Percentiles rank a stretch among this genome's conserved stretches.
Conservation (phyloP, 2,113 vertebrate species). For the Hypomesus transpacificus region DNA sequence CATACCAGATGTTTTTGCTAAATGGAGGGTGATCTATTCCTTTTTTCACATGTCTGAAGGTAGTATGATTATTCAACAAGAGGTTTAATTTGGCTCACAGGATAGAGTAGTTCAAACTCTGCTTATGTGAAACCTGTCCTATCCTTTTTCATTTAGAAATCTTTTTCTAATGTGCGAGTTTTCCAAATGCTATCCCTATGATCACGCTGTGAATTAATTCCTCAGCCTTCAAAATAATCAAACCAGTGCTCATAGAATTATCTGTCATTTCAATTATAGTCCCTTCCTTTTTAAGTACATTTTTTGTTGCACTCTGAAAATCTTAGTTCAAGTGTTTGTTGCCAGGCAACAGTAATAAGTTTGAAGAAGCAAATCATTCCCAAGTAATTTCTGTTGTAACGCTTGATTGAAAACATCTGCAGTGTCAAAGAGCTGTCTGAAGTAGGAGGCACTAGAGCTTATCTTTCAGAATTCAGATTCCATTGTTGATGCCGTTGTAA, state of each 20-base stretch:
- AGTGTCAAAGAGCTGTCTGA: slow-evolving; percentile 31
- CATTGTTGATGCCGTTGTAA: neutral
- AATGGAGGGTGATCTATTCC: too few species aligned
- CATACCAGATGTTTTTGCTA: too few species aligned
- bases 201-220: slow-evolving; percentile 26
- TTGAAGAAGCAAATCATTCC: slow-evolving; percentile 60
- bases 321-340: slow-evolving; percentile 61
- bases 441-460: slow-evolving; percentile 4
- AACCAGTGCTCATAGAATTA: slow-evolving; percentile 23
- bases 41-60: neutral
- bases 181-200: slow-evolving; percentile 4
- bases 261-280: slow-evolving; percentile 27
- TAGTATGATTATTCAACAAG: too few species aligned
- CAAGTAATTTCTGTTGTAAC: slow-evolving; percentile 63
- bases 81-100: too few species aligned
- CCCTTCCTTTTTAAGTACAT: slow-evolving; percentile 39
- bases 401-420: slow-evolving; percentile 55
- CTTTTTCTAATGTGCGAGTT: neutral
- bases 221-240: slow-evolving; percentile 4
- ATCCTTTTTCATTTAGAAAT: neutral
- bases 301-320: slow-evolving; percentile 29
- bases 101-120: neutral
- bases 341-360: slow-evolving; percentile 54
- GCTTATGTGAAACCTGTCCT: neutral
- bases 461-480: neutral